Conservation (phyloP, 2,797 vertebrate species). For the Tenualosa thibaudeaui region DNA sequence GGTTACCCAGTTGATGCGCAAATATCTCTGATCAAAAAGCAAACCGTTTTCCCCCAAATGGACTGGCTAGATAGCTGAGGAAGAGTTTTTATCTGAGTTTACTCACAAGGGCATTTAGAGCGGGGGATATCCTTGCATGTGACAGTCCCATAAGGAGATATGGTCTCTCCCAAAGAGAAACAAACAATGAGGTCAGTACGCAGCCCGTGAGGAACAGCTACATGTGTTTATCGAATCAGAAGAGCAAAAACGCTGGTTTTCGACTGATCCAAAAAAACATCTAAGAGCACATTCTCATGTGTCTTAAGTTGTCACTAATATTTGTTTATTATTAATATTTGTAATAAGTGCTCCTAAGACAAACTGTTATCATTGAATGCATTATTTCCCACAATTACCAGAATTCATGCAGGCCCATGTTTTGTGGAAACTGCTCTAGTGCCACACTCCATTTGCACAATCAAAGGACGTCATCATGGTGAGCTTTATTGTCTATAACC, state of each 20-base stretch:
- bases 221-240: neutral
- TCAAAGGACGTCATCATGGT: neutral
- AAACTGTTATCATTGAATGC: neutral
- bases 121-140: constrained; percentile 25
- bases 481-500: neutral
- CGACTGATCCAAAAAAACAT: neutral
- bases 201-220: constrained; percentile 8
- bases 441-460: neutral
- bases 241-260: neutral
- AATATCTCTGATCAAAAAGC: neutral
- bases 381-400: neutral
- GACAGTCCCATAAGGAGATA: constrained; percentile 35
- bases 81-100: constrained; percentile 40
- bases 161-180: constrained; percentile 30
- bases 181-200: constrained; percentile 20
- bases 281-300: neutral
- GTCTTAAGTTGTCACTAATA: neutral
- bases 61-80: constrained; percentile 33
- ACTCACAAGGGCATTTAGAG: constrained; percentile 42
- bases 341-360: neutral
- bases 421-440: neutral
- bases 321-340: no score
- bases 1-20: neutral
- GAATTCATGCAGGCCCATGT: neutral
- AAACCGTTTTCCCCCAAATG: neutral